These are phyloP conservation scores for Tipula unca DNA, from an alignment of 2,888 invertebrate species.

Conservation along the genomic window DNA sequence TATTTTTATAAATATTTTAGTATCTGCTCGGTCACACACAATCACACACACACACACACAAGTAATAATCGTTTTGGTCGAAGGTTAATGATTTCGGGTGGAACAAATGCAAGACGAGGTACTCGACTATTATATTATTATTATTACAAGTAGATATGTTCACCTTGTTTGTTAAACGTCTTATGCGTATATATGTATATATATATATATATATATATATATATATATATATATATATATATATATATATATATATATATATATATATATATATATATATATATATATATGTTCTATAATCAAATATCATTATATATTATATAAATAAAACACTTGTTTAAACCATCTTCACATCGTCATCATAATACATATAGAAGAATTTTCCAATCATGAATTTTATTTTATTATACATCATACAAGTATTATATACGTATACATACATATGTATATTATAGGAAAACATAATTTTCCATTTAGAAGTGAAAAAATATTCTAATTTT, in stretches of 20 bases:
- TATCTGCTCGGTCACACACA: neutral
- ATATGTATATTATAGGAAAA: neutral
- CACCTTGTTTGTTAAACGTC: neutral
- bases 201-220: too few species aligned
- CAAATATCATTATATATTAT: neutral
- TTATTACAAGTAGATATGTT: neutral
- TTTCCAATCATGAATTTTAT: conserved; percentile 2
- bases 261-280: neutral
- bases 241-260: too few species aligned
- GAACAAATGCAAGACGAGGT: neutral
- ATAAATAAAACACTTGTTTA: neutral
- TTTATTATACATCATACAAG: neutral
- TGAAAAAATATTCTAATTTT: conserved; percentile 1
- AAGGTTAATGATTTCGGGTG: neutral
- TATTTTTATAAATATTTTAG: neutral
- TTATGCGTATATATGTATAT: neutral
- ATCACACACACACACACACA: neutral
- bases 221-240: too few species aligned
- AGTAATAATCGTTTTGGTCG: neutral
- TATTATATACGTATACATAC: too few species aligned
- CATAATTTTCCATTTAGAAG: conserved; percentile 14
- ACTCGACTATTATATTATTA: neutral
- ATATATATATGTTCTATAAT: neutral
- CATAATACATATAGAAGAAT: neutral
- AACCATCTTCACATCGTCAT: neutral